Base-by-base conservation (phyloP, 2,797 vertebrate species). In the Spheniscus humboldti region DNA sequence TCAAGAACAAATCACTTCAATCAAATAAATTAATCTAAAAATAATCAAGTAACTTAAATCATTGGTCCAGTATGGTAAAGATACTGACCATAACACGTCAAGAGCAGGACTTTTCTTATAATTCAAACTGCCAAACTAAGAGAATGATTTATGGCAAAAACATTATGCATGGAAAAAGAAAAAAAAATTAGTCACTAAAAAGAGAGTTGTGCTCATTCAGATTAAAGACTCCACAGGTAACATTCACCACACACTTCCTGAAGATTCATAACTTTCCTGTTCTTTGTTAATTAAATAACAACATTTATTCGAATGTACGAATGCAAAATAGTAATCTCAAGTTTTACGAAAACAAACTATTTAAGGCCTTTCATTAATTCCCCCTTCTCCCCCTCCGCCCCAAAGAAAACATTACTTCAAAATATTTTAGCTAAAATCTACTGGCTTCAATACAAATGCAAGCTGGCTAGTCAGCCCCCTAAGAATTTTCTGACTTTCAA, bases 341-440 rank as follows among this genome's bases (percentile, higher is more conserved):
- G 13, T 78, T 84, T 56, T 57, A 68, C 10, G 8, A 63, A 67
- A 94, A 43, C 18, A 66, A 73, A 52, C 10, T 55, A 80, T 35
- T 67, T 69, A 68, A 72, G 31, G 28, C 11, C 28, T 66, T 88
- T 57, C 15, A 28, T 28, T 63, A 91, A n/a, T 12, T 30, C 3
- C 3, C 4, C 39, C 15, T 9, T 6, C 6, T 15, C 16, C 11
- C 39, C 13, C 39, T 12, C 0, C 6, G 8, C 3, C 7, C 13
- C 7, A 50, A 76, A 30, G 12, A 39, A 89, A 64, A 75, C 14
- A 19, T 24, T 16, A 63, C 9, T 59, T 76, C 11, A 31, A 78
- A 81, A 72, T 41, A 78, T 11, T 81, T 84, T 57, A 81, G 50
- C 52, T 62, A 67, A 84, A 90, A 84, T 45, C 53, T 68, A 37